phyloP scores from a whole-genome alignment of 2,888 invertebrate genomes.

The Nemotelus nigrinus region DNA sequence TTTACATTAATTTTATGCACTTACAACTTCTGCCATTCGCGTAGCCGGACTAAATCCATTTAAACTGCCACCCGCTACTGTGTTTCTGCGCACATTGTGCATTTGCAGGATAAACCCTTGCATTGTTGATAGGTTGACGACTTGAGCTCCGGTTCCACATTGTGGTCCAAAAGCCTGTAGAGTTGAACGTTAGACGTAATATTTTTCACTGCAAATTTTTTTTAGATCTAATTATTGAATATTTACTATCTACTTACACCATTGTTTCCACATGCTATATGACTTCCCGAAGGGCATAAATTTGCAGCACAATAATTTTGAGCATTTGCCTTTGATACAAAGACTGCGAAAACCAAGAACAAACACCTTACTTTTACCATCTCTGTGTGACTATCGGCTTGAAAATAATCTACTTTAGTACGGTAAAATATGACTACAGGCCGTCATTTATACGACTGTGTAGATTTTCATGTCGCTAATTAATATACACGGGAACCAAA shows the following conservation, averaged over 20 bases:
- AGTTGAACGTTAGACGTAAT: neutral
- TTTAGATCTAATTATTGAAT: neutral
- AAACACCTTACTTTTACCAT: neutral
- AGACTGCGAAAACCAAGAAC: neutral
- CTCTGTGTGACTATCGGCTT: neutral
- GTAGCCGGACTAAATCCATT: neutral
- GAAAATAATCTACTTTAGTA: too few relatives aligned
- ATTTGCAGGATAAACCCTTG: constrained; percentile 5
- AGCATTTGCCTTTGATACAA: neutral
- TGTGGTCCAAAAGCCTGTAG: neutral
- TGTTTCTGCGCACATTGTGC: constrained; percentile 31
- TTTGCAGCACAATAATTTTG: constrained; percentile 26
- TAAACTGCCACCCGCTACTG: constrained; percentile 24
- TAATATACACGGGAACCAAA: too few relatives aligned
- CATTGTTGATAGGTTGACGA: neutral
- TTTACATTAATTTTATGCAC: neutral
- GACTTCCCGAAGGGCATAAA: constrained; percentile 7
- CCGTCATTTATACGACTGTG: too few relatives aligned
- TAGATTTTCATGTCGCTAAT: too few relatives aligned
- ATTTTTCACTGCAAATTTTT: too few relatives aligned
- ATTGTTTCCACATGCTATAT: constrained; percentile 30
- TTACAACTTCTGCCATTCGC: constrained; percentile 23
- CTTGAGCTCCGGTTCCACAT: constrained; percentile 5
- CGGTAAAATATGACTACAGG: too few relatives aligned
- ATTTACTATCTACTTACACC: neutral